phyloP scores from a whole-genome alignment of 92 coral and sea anemone genomes.

The Epizoanthus stellaris region DNA sequence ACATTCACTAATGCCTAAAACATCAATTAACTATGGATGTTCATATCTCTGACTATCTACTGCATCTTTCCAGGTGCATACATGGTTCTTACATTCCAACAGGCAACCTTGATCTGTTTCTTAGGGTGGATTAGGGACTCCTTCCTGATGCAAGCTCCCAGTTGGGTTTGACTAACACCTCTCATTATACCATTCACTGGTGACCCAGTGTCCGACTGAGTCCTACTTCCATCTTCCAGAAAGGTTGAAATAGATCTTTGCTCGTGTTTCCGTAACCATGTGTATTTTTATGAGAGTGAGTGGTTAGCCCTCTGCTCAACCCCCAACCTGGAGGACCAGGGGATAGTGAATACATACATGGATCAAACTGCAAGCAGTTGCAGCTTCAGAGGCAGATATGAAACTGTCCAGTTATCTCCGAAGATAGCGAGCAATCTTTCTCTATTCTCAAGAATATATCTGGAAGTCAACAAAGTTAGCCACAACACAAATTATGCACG shows the following conservation, averaged over 20 bases:
- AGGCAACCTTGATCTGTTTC: background rate
- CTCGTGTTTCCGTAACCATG: background rate
- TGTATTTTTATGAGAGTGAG: background rate
- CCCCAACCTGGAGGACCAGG: constrained; percentile 16
- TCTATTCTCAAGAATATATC: too few species aligned
- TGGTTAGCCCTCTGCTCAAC: constrained; percentile 41
- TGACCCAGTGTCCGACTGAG: constrained; percentile 1
- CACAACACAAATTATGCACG: too few species aligned
- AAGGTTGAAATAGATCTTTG: background rate
- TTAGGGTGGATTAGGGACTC: constrained; percentile 1
- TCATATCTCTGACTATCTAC: background rate
- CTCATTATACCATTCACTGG: constrained; percentile 15
- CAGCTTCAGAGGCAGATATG: too few species aligned
- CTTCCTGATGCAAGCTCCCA: too few species aligned
- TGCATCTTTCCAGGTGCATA: background rate
- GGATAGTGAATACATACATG: too few species aligned
- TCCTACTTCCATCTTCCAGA: background rate
- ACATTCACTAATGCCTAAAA: constrained; percentile 31
- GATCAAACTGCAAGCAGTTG: too few species aligned
- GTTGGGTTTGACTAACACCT: background rate
- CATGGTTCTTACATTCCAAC: constrained; percentile 31
- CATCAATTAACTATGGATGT: background rate
- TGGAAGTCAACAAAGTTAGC: too few species aligned
- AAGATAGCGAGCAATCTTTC: too few species aligned
- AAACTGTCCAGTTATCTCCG: too few species aligned